Conservation (phyloP, 1,140 invertebrate species). For the Amyelois transitella region DNA sequence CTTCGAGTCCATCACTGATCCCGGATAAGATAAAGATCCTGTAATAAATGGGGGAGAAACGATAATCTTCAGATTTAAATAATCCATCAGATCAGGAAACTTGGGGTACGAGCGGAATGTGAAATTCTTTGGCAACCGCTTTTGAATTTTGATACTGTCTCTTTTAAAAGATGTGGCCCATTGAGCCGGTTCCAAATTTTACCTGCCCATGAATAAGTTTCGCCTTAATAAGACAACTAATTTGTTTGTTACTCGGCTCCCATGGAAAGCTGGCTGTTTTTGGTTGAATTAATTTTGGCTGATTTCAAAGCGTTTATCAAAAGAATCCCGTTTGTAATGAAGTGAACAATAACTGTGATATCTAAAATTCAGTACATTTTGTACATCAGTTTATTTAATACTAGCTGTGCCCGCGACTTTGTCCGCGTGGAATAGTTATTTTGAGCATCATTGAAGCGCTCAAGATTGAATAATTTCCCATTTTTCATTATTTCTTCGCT, state of each 20-base stretch:
- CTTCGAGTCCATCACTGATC: slow-evolving; percentile 10
- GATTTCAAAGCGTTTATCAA: too few species aligned
- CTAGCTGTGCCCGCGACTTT: too few species aligned
- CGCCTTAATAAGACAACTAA: background rate
- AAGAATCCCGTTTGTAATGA: too few species aligned
- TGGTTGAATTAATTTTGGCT: background rate
- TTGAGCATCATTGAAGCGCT: too few species aligned
- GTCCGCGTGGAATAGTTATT: too few species aligned
- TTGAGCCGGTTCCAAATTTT: background rate
- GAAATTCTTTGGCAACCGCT: slow-evolving; percentile 8
- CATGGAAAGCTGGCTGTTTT: too few species aligned
- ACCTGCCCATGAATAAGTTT: background rate
- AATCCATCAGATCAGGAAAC: slow-evolving; percentile 4
- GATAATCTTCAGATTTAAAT: slow-evolving; percentile 16
- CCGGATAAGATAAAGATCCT: slow-evolving; percentile 10
- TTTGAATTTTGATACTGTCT: slow-evolving; percentile 8
- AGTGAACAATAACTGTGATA: too few species aligned
- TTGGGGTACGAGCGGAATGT: slow-evolving; percentile 6
- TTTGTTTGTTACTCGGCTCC: background rate
- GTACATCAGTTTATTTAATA: too few species aligned
- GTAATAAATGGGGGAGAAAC: slow-evolving; percentile 10
- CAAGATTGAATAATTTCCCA: too few species aligned
- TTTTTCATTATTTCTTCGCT: too few species aligned
- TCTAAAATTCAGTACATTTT: too few species aligned
- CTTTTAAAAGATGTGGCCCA: slow-evolving; percentile 2